Evolutionary conservation across 2,113 vertebrate genomes (phyloP), one percentile per base, ranked within the genome.

Genomic region (Festucalex cinctus): DNA sequence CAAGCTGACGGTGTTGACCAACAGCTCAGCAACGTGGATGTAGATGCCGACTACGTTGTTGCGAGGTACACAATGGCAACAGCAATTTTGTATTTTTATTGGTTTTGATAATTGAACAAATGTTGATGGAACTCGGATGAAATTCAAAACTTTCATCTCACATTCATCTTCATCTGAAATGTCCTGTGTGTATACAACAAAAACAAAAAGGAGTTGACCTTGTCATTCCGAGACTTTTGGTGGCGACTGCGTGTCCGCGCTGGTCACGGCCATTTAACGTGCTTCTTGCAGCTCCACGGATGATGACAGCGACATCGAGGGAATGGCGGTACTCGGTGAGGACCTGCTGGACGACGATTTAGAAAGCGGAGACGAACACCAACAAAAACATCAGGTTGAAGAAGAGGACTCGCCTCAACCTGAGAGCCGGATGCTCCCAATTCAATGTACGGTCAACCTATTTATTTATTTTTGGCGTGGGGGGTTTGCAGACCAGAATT

Each of bases 301-400:
- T 2, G 83, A 84, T 6, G 85, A 85, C 5, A 87, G 83, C 24
- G 88, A 90, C 77, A 82, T 88, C 9, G 88, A 89, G 68, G 89
- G 87, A 28, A 87, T 89, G 87, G 86, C 80, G 65, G 87, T 90
- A 64, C 79, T 88, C 6, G 88, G 81, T 24, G 88, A 88, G 74
- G 86, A 62, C 17, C 28, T 76, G 56, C 43, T 74, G 13, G 58
- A 71, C 0, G 75, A 73, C 0, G 67, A 58, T 2, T 1, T 22
- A 13, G 76, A 75, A 39, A 22, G 3, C 6, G 9, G 43, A 28
- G 66, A 76, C 0, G 77, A 77, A 0, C 36, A 20, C 6, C 63
- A 75, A 0, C n/a, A n/a, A n/a, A n/a, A n/a, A n/a, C n/a, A n/a
- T n/a, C n/a, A n/a, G n/a, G n/a, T n/a, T n/a, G n/a, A n/a, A n/a